phyloP scores from a whole-genome alignment of 2,888 invertebrate genomes.

The Aporophyla lueneburgensis region DNA sequence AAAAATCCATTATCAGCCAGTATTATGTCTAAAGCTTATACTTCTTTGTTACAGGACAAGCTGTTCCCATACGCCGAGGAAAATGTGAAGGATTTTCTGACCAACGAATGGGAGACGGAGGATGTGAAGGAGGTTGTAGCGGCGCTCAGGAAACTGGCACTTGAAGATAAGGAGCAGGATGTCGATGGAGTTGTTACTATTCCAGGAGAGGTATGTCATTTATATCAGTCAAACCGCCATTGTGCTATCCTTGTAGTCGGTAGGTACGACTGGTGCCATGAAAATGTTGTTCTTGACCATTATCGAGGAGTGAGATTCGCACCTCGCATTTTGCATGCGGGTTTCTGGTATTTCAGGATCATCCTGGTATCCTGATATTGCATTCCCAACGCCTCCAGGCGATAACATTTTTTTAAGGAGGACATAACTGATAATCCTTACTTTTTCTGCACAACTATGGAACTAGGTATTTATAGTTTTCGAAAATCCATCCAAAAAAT shows the following conservation, averaged over 20 bases:
- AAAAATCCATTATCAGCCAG: neutral
- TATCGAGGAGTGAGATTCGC: neutral
- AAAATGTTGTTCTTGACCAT: neutral
- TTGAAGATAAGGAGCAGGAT: slow-evolving; percentile 90
- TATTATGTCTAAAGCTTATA: neutral
- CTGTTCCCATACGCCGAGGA: slow-evolving; percentile 95
- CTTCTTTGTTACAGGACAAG: slow-evolving; percentile 91
- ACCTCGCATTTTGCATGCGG: neutral
- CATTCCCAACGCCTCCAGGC: too few relatives aligned
- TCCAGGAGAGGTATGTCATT: slow-evolving; percentile 85
- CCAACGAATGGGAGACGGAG: slow-evolving; percentile 93
- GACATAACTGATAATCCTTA: neutral
- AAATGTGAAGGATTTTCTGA: slow-evolving; percentile 93
- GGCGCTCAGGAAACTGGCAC: slow-evolving; percentile 92
- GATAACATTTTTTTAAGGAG: neutral
- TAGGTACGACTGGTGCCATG: neutral
- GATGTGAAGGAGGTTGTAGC: slow-evolving; percentile 93
- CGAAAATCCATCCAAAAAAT: neutral
- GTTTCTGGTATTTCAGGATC: neutral
- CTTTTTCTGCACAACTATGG: neutral
- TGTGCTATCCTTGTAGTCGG: neutral
- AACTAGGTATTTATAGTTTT: neutral
- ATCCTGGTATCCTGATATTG: neutral
- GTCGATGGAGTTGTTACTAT: slow-evolving; percentile 91
- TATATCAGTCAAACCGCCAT: neutral